phyloP scores from a whole-genome alignment of 1,140 invertebrate genomes.

The Anadara kagoshimensis region DNA sequence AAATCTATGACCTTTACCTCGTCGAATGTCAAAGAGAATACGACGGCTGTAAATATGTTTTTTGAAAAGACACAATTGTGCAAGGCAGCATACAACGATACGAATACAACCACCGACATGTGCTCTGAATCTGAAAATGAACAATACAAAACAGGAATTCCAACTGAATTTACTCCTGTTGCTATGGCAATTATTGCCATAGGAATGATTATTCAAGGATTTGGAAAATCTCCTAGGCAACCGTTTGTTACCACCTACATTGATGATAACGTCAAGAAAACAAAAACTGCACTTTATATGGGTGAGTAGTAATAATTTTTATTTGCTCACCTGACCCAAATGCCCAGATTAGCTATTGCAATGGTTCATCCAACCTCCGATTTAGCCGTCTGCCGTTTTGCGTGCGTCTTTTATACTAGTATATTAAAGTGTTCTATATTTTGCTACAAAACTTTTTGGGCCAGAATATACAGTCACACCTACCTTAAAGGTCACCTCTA shows the following conservation, averaged over 20 bases:
- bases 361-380: neutral
- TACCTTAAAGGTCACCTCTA: too few species aligned
- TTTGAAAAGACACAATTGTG: neutral
- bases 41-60: neutral
- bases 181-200: conserved; percentile 48
- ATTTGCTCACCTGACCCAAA: neutral
- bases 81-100: neutral
- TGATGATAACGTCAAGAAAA: conserved; percentile 62
- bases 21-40: neutral
- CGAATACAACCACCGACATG: neutral
- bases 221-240: conserved; percentile 57
- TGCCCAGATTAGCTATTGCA: neutral
- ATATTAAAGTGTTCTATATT: too few species aligned
- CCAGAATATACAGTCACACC: too few species aligned
- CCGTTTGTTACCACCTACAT: conserved; percentile 56
- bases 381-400: too few species aligned
- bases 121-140: neutral
- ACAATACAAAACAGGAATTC: conserved; percentile 17
- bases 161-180: conserved; percentile 36
- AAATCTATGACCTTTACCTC: too few species aligned
- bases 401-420: too few species aligned
- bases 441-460: too few species aligned
- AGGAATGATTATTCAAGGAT: conserved; percentile 61
- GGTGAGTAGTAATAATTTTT: conserved; percentile 39
- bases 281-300: conserved; percentile 54